Evolutionary conservation across 2,113 vertebrate species (phyloP).

Genomic region (Lontra canadensis): DNA sequence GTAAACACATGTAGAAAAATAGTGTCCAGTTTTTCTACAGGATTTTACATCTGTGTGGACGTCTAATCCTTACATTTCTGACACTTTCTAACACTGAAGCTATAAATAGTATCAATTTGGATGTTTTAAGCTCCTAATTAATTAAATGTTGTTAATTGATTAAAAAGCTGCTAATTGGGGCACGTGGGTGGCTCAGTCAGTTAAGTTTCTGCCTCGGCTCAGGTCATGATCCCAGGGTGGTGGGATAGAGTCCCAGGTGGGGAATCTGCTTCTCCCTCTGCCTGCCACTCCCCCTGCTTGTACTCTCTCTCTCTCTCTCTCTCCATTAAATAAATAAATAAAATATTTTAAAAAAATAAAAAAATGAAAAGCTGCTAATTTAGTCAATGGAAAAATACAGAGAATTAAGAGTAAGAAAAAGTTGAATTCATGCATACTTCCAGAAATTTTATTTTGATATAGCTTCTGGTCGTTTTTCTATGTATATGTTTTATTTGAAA

Average conservation of each 20-base stretch:
- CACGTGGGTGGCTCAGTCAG: no score
- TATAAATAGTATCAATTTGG: neutral
- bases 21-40: neutral
- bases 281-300: no score
- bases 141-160: neutral
- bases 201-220: no score
- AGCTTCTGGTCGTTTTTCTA: neutral
- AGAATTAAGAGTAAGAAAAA: conserved; percentile 16
- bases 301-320: no score
- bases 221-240: no score
- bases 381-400: conserved; percentile 31
- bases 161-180: neutral
- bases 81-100: neutral
- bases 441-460: conserved; percentile 21
- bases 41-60: neutral
- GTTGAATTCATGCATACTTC: neutral
- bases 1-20: neutral
- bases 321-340: no score
- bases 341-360: no score
- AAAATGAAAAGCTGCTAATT: neutral
- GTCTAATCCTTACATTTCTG: neutral
- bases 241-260: no score
- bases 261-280: no score
- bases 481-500: neutral
- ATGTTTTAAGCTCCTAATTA: neutral